A percentile compares a stretch with the other conserved stretches of the same genome.
Conservation (phyloP, 2,797 vertebrate species). For the Artibeus jamaicensis region DNA sequence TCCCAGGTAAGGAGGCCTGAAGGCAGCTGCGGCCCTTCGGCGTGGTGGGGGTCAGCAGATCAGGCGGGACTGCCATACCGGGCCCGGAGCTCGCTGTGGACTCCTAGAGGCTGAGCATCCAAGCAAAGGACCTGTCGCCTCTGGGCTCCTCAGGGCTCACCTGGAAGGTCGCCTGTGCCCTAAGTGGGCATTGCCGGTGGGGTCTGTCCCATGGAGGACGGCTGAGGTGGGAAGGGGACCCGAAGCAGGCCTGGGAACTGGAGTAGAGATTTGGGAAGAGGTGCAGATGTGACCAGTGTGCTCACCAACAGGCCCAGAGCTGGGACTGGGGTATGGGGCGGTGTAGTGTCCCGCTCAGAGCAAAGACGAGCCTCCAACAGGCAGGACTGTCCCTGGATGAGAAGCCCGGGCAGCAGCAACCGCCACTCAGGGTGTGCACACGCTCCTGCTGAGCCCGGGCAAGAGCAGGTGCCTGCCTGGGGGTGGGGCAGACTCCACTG, state of each 20-base stretch:
- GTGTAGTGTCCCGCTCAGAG: background rate
- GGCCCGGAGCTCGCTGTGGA: background rate
- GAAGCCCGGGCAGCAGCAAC: background rate
- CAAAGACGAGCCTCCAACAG: background rate
- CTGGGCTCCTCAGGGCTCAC: background rate
- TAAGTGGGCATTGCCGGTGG: background rate
- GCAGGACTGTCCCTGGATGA: background rate
- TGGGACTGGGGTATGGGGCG: background rate
- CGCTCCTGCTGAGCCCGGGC: background rate
- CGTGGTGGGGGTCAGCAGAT: background rate
- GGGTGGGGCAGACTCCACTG: background rate
- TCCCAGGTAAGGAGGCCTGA: background rate
- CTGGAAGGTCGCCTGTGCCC: background rate
- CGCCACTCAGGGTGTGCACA: background rate
- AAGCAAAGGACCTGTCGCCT: background rate
- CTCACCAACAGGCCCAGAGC: background rate
- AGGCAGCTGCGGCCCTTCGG: background rate
- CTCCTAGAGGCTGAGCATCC: background rate
- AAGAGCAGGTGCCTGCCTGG: background rate
- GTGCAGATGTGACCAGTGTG: background rate
- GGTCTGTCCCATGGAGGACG: rapidly evolving
- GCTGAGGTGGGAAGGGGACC: background rate
- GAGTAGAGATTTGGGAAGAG: background rate
- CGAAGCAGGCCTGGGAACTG: background rate
- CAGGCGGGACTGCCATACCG: rapidly evolving